Conservation (phyloP, 2,888 invertebrate species). For the Rhyacophila evoluta region DNA sequence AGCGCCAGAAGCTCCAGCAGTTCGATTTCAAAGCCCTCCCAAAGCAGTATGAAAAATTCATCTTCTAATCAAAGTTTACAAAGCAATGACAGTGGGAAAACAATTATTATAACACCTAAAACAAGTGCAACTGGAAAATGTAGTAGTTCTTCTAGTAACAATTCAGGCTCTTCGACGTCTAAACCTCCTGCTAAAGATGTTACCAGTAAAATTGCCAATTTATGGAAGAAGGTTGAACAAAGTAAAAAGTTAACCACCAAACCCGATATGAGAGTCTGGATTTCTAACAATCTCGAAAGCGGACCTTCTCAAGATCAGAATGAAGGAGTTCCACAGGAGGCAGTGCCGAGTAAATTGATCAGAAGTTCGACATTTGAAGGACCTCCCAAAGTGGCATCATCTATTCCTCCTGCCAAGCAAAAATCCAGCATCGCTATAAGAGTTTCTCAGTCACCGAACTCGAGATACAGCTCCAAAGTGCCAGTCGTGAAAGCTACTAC, state of each 20-base stretch:
- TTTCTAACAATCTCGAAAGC: conserved; percentile 58
- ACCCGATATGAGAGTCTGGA: conserved; percentile 74
- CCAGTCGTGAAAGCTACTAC: conserved; percentile 44
- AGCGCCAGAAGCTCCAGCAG: conserved; percentile 56
- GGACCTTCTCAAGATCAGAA: conserved; percentile 30
- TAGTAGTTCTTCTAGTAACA: conserved; percentile 70
- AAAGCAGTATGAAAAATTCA: conserved; percentile 63
- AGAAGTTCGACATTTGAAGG: conserved; percentile 78
- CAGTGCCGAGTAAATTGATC: conserved; percentile 60
- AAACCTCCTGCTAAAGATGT: conserved; percentile 71
- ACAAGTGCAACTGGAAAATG: conserved; percentile 61
- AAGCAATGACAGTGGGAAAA: conserved; percentile 68
- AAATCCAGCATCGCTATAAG: conserved; percentile 60
- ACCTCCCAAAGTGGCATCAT: conserved; percentile 61
- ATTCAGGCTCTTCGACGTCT: conserved; percentile 70
- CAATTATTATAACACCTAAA: conserved; percentile 62
- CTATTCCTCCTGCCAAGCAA: conserved; percentile 64
- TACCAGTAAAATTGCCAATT: conserved; percentile 82
- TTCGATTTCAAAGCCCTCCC: conserved; percentile 56
- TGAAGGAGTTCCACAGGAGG: not conserved
- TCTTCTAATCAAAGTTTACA: conserved; percentile 72
- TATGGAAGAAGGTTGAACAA: conserved; percentile 85
- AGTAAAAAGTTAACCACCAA: conserved; percentile 72
- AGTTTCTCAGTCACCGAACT: conserved; percentile 45
- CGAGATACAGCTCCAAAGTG: conserved; percentile 48